Conservation (phyloP, 2,113 vertebrate genomes). For the Cyanoliseus patagonus region DNA sequence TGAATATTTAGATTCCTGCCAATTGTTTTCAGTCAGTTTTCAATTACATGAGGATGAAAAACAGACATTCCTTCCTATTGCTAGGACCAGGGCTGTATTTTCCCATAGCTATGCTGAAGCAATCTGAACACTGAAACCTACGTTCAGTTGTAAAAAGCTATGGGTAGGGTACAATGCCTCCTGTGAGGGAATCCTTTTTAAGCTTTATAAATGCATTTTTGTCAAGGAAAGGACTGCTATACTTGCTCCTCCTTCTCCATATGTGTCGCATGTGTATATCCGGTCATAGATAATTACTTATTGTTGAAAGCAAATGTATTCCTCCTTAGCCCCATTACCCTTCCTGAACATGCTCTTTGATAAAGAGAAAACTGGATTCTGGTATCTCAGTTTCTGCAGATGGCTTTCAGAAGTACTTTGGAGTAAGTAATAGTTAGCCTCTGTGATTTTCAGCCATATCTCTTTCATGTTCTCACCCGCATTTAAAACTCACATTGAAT, state of each 20-base stretch:
- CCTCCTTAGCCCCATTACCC: neutral
- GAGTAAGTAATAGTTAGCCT: neutral
- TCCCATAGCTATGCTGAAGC: neutral
- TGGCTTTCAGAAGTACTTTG: constrained; percentile 10
- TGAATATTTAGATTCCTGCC: constrained; percentile 33
- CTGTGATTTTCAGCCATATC: neutral
- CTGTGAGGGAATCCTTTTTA: constrained; percentile 7
- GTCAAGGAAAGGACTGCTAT: neutral
- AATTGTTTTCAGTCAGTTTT: constrained; percentile 52
- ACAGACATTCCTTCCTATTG: constrained; percentile 51
- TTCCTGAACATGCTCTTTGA: constrained; percentile 24
- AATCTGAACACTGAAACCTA: neutral
- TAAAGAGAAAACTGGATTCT: constrained; percentile 25
- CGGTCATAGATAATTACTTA: constrained; percentile 16
- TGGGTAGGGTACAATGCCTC: neutral
- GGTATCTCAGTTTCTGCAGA: constrained; percentile 20
- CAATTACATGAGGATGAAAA: constrained; percentile 49
- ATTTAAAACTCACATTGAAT: neutral
- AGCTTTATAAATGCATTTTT: constrained; percentile 25
- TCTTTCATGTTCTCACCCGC: neutral
- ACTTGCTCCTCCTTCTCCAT: constrained; percentile 7
- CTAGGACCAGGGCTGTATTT: neutral
- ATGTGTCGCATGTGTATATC: constrained; percentile 24
- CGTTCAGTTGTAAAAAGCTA: constrained; percentile 5
- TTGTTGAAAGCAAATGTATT: constrained; percentile 40